Evolutionary conservation across 2,797 vertebrate genomes (phyloP).

Genomic region (Urosaurus nigricauda): DNA sequence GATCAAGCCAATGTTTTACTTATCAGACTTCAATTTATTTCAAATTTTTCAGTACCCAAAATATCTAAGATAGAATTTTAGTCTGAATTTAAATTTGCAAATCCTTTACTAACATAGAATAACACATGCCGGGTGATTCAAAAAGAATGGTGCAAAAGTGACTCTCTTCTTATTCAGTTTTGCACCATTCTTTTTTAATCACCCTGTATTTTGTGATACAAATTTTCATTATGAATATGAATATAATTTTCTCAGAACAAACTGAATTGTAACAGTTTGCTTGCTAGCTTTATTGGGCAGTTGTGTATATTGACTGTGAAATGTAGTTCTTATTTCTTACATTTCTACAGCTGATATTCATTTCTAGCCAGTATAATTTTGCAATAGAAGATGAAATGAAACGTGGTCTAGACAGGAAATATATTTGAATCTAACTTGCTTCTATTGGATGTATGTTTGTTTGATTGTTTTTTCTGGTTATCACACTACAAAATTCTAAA

Average conservation of each 20-base stretch:
- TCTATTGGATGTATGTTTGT: not conserved
- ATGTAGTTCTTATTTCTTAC: conserved; percentile 1
- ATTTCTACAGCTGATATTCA: not conserved
- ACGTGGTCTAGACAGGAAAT: not conserved
- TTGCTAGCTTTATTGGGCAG: not conserved
- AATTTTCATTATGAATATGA: not conserved
- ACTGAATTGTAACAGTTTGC: not conserved
- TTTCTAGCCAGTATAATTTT: not conserved
- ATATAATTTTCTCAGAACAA: conserved; percentile 19
- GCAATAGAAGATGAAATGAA: not conserved
- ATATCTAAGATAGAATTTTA: not conserved
- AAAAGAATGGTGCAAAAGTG: too few species aligned
- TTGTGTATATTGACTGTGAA: not conserved
- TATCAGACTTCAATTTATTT: not conserved
- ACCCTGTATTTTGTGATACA: conserved; percentile 17
- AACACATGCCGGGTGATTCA: too few species aligned
- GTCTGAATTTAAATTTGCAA: conserved; percentile 24
- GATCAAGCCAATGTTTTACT: conserved; percentile 54
- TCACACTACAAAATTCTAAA: not conserved
- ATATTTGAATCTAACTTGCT: not conserved
- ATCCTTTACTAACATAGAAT: not conserved
- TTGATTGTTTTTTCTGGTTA: not conserved
- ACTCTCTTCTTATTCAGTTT: too few species aligned
- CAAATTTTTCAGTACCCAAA: conserved; percentile 7
- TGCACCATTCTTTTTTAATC: too few species aligned